Evolutionary conservation across 2,113 vertebrate species (phyloP).

Genomic region (Mohoua ochrocephala): DNA sequence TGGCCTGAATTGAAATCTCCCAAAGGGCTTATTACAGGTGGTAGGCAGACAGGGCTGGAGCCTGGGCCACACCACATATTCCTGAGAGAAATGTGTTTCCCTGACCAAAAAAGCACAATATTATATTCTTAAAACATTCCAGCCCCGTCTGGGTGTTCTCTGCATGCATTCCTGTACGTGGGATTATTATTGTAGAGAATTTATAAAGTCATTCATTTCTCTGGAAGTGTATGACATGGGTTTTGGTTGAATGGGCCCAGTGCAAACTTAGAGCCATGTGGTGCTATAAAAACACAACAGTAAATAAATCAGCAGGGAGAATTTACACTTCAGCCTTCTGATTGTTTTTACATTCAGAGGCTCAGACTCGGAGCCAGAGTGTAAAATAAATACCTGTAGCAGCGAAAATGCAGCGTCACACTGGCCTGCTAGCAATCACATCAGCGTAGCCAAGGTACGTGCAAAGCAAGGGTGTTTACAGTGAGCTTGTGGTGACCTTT

Average conservation of each 20-base stretch:
- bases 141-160: constrained; percentile 70
- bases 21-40: constrained; percentile 82
- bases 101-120: constrained; percentile 74
- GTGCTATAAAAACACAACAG: constrained; percentile 87
- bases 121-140: constrained; percentile 76
- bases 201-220: constrained; percentile 93
- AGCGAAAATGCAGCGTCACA: constrained; percentile 51
- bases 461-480: constrained; percentile 24
- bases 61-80: constrained; percentile 65
- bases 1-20: constrained; percentile 82
- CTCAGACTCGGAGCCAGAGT: constrained; percentile 64
- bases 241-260: constrained; percentile 84
- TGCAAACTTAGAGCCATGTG: constrained; percentile 81
- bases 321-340: constrained; percentile 73
- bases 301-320: constrained; percentile 88
- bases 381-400: constrained; percentile 73
- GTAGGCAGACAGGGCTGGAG: constrained; percentile 76
- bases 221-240: constrained; percentile 86
- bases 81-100: constrained; percentile 72
- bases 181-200: constrained; percentile 89
- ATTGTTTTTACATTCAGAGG: constrained; percentile 73
- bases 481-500: neutral
- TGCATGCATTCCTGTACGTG: constrained; percentile 79
- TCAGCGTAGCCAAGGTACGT: neutral
- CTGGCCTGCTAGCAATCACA: constrained; percentile 18